A percentile compares a stretch with the other conserved stretches of the same genome.
Evolutionary conservation across 1,140 invertebrate genomes (phyloP).

Genomic region (Linepithema humile): DNA sequence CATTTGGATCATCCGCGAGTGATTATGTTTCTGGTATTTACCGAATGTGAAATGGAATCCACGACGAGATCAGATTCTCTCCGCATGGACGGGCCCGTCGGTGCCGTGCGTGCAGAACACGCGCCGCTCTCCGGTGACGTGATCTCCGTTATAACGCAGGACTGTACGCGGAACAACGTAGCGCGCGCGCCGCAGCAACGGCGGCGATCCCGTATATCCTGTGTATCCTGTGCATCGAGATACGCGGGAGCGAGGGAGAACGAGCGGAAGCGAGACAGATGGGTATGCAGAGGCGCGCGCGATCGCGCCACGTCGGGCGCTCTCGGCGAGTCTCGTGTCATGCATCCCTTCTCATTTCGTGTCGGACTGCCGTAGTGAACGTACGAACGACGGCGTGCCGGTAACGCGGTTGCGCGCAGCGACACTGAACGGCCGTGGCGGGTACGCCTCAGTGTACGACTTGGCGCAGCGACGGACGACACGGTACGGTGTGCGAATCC

Average conservation of each 20-base stretch:
- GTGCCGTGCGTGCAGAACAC: constrained; percentile 15
- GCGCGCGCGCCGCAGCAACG: constrained; percentile 5
- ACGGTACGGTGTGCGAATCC: background rate
- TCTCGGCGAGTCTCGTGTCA: constrained; percentile 52
- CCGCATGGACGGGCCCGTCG: constrained; percentile 24
- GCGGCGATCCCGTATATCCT: constrained; percentile 41
- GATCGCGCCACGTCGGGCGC: constrained; percentile 65
- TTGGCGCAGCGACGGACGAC: constrained; percentile 26
- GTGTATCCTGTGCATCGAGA: background rate
- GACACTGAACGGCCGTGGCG: constrained; percentile 39
- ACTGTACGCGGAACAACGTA: no score
- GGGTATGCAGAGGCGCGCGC: constrained; percentile 49
- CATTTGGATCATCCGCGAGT: no score
- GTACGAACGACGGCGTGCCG: constrained; percentile 52
- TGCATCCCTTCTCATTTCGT: constrained; percentile 77
- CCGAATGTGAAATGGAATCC: background rate
- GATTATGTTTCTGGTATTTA: no score
- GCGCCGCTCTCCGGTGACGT: constrained; percentile 51
- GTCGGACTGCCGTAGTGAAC: constrained; percentile 77
- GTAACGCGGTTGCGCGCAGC: constrained; percentile 51
- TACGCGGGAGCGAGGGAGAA: constrained; percentile 34
- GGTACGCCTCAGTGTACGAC: constrained; percentile 40
- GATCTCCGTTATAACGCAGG: constrained; percentile 58
- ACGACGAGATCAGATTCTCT: background rate
- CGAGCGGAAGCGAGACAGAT: constrained; percentile 60